Conservation (phyloP, 2,797 vertebrate species). For the Antrozous pallidus region DNA sequence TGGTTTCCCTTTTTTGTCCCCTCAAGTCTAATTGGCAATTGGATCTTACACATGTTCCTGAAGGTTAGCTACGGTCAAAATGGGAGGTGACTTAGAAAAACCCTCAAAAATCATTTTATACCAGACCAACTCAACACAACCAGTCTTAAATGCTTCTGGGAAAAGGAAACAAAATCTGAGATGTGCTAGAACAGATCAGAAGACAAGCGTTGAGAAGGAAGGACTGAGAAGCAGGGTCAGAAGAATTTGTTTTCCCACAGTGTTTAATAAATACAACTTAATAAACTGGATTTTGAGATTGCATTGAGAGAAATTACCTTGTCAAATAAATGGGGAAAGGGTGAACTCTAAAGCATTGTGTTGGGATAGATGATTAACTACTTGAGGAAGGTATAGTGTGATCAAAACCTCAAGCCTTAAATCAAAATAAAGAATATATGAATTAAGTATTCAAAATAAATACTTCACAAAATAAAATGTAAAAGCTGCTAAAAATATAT, state of each 20-base stretch:
- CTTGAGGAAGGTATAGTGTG: background rate
- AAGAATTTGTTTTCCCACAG: background rate
- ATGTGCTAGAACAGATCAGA: background rate
- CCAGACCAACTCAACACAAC: background rate
- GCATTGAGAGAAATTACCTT: background rate
- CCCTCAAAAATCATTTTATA: background rate
- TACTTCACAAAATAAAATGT: background rate
- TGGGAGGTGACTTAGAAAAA: background rate
- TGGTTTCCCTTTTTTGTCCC: background rate
- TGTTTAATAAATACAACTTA: slow-evolving; percentile 23
- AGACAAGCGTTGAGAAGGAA: background rate
- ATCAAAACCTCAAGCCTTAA: background rate
- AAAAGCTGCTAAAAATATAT: background rate
- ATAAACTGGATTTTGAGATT: background rate
- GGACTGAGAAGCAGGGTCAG: background rate
- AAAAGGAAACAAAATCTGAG: background rate
- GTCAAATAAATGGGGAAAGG: background rate
- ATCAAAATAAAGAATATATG: background rate
- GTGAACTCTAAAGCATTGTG: background rate
- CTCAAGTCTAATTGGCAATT: background rate
- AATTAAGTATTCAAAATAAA: background rate
- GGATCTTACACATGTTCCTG: background rate
- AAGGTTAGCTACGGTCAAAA: background rate
- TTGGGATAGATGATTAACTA: background rate
- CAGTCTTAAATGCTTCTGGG: background rate